Base-by-base conservation (phyloP, 1,140 invertebrate genomes). In the Tachypleus tridentatus region DNA sequence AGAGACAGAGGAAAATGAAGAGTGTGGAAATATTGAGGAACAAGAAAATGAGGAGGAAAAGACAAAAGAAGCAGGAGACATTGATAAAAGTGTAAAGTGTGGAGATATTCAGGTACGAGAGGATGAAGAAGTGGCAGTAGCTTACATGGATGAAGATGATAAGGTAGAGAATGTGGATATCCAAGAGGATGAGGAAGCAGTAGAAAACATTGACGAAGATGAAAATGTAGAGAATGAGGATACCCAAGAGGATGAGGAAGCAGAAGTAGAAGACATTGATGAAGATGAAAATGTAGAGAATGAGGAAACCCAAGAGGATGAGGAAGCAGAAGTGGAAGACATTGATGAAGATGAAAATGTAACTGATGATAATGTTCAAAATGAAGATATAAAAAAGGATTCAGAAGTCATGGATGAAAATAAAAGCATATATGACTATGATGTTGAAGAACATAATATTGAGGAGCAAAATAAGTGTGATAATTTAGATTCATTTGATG, bases 151-250 rank as follows among this genome's bases (percentile, higher is more conserved):
- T 57, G 62, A 64, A 57, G 59, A 61, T 50, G 50, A 10, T 3
- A 57, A 48, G 52, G 64, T 57, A 3, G 49, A n/a, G 47, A 51
- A 52, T 51, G 50, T 62, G 3, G 49, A 5, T 48, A 3, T 7
- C 47, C 11, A 62, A 75, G 4, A 77, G 77, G 66, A 64, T 62
- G 50, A 79, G 77, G 63, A 79, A 76, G 6, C 76, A 77, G 63
- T 76, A 74, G 0, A 74, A 76, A 29, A 73, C 76, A 56, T 74
- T 74, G n/a, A 77, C 75, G 54, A 58, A 6, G 58, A 65, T 54
- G 67, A 65, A n/a, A 50, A 62, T 64, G 66, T n/a, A 0, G 86
- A 87, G 76, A 79, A 86, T 3, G 84, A 86, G 59, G 74, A 66
- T 4, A 51, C 57, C 53, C 51, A 65, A 29, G 8, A 47, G 47